Evolutionary conservation across 2,113 vertebrate genomes (phyloP).

Genomic region (Rhegmatorhina hoffmannsi): DNA sequence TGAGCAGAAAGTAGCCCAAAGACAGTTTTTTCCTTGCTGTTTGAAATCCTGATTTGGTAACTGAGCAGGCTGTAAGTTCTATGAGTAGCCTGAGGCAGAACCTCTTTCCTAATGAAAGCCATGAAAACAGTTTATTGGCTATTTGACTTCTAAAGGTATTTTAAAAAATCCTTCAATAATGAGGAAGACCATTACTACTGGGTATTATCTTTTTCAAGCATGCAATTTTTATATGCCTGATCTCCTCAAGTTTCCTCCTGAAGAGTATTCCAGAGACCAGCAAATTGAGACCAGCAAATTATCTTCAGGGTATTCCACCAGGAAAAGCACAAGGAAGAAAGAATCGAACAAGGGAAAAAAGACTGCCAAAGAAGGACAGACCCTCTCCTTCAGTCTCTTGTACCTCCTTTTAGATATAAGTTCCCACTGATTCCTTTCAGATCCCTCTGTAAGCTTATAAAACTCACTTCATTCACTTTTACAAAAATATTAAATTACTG

Average conservation of each 20-base stretch:
- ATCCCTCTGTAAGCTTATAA: neutral
- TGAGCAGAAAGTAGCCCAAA: neutral
- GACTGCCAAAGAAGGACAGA: neutral
- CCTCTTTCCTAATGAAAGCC: neutral
- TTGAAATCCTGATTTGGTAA: neutral
- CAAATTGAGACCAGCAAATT: neutral
- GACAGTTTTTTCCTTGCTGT: neutral
- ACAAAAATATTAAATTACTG: neutral
- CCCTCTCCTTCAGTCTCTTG: neutral
- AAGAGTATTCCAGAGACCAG: neutral
- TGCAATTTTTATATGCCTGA: accelerated
- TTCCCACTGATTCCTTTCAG: neutral
- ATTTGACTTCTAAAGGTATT: neutral
- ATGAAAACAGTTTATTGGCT: neutral
- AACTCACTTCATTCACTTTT: neutral
- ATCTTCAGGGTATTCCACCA: neutral
- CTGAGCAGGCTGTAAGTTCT: neutral
- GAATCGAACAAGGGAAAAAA: neutral
- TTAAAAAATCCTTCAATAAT: neutral
- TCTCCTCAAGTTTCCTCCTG: neutral
- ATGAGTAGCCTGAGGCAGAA: neutral
- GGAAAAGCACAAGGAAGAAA: neutral
- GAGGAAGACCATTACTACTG: neutral
- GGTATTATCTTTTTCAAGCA: neutral
- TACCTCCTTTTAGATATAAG: neutral